Conservation (phyloP, 2,113 vertebrate genomes). For the Protobothrops mucrosquamatus region DNA sequence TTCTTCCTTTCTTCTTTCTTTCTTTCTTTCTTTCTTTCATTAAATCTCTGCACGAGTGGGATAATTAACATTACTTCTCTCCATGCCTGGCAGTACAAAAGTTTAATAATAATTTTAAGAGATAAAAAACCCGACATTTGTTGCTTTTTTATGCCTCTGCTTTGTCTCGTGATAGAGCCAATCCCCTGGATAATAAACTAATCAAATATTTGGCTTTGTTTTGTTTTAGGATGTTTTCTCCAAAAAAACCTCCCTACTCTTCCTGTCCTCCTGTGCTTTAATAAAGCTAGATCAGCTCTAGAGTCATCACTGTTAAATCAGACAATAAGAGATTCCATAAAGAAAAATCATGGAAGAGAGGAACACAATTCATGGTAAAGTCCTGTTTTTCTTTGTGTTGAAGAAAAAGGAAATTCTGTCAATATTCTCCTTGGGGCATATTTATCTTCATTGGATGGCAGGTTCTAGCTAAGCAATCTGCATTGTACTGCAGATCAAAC, state of each 20-base stretch:
- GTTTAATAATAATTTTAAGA: not conserved
- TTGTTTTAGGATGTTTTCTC: not conserved
- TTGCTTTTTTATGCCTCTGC: too few relatives aligned
- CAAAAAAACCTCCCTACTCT: not conserved
- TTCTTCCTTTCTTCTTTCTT: too few relatives aligned
- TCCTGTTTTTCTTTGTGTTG: not conserved
- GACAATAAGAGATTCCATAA: not conserved
- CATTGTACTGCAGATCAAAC: not conserved
- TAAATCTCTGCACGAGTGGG: not conserved
- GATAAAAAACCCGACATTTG: not conserved
- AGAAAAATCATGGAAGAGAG: too few relatives aligned
- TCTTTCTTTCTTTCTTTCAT: not conserved
- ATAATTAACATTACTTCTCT: not conserved
- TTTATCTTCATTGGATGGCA: not conserved
- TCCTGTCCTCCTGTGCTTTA: not conserved
- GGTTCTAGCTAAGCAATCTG: not conserved
- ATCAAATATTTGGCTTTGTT: not conserved
- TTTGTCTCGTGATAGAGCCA: not conserved
- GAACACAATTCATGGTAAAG: not conserved
- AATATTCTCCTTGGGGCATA: not conserved
- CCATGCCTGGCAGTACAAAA: not conserved
- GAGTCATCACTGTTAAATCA: not conserved
- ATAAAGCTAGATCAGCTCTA: not conserved
- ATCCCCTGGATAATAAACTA: not conserved
- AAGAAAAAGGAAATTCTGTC: too few relatives aligned